phyloP scores from a whole-genome alignment of 2,797 vertebrate species.

The Alca torda region DNA sequence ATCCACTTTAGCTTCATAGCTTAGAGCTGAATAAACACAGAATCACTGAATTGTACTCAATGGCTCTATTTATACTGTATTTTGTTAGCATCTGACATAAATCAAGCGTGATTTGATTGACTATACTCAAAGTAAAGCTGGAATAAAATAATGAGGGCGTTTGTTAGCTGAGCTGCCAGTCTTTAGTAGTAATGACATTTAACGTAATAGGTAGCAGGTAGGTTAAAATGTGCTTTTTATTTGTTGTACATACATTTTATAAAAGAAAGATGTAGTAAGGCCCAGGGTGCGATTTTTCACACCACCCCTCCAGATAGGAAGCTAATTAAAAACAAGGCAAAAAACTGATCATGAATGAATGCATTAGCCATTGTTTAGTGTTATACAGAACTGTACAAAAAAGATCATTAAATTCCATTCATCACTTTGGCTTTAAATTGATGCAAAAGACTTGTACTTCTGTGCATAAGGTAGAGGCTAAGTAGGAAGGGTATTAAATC shows the following conservation, averaged over 20 bases:
- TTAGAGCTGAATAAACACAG: constrained; percentile 68
- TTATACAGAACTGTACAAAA: constrained; percentile 73
- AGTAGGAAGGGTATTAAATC: constrained; percentile 52
- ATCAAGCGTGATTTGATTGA: constrained; percentile 67
- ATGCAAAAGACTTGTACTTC: constrained; percentile 62
- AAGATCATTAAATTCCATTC: constrained; percentile 75
- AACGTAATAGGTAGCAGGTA: constrained; percentile 69
- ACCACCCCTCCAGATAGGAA: constrained; percentile 36
- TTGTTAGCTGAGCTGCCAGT: constrained; percentile 67
- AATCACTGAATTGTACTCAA: constrained; percentile 72
- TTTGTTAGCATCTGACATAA: constrained; percentile 73
- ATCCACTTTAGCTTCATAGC: constrained; percentile 69
- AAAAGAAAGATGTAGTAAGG: constrained; percentile 66
- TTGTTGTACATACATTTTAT: constrained; percentile 72
- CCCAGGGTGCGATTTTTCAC: constrained; percentile 60
- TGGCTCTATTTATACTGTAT: constrained; percentile 72
- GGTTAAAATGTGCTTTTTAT: constrained; percentile 69
- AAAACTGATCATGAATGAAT: constrained; percentile 65
- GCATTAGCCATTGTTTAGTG: constrained; percentile 68
- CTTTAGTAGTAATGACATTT: constrained; percentile 67
- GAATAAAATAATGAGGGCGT: constrained; percentile 64
- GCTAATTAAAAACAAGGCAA: constrained; percentile 69
- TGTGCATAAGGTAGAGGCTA: constrained; percentile 45
- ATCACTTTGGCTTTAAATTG: constrained; percentile 69
- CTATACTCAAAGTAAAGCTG: constrained; percentile 57